These are phyloP conservation scores for Gouania willdenowi DNA, from an alignment of 2,797 vertebrate genomes.

Conservation along the genomic window DNA sequence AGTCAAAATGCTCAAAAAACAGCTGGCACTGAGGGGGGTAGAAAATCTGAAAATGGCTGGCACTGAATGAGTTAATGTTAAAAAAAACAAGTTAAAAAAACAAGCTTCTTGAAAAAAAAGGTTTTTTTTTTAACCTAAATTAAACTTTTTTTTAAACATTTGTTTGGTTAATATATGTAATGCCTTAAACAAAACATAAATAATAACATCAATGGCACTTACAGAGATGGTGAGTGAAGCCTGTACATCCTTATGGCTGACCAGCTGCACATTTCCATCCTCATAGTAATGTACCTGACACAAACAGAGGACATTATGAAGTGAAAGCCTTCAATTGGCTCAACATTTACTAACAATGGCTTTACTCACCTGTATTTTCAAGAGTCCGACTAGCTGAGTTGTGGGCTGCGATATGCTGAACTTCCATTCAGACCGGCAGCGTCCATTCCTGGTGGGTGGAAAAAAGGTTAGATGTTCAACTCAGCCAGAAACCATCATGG, in stretches of 20 bases:
- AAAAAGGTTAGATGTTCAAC: too few relatives aligned
- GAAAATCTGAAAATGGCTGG: too few relatives aligned
- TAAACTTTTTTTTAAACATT: too few relatives aligned
- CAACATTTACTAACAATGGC: not conserved
- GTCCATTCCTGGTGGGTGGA: conserved; percentile 85
- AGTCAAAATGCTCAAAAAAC: too few relatives aligned
- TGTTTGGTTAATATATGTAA: too few relatives aligned
- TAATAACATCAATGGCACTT: conserved; percentile 32
- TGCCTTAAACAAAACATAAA: not conserved
- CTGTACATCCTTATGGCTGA: conserved; percentile 94
- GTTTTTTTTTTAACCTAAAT: too few relatives aligned
- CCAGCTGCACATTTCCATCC: conserved; percentile 93
- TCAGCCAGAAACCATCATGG: too few relatives aligned
- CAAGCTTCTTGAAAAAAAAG: too few relatives aligned
- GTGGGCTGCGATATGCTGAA: conserved; percentile 85
- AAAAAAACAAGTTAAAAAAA: too few relatives aligned
- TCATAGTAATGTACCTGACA: conserved; percentile 91
- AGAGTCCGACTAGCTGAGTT: conserved; percentile 84
- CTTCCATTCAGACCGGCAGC: conserved; percentile 94
- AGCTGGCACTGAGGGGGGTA: too few relatives aligned
- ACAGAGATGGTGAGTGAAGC: conserved; percentile 84
- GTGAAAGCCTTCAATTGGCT: not conserved
- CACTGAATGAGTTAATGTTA: too few relatives aligned
- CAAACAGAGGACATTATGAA: not conserved
- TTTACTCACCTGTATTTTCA: conserved; percentile 87